These are phyloP conservation scores for Paguma larvata DNA, from an alignment of 2,797 vertebrate species.

Conservation along the genomic window DNA sequence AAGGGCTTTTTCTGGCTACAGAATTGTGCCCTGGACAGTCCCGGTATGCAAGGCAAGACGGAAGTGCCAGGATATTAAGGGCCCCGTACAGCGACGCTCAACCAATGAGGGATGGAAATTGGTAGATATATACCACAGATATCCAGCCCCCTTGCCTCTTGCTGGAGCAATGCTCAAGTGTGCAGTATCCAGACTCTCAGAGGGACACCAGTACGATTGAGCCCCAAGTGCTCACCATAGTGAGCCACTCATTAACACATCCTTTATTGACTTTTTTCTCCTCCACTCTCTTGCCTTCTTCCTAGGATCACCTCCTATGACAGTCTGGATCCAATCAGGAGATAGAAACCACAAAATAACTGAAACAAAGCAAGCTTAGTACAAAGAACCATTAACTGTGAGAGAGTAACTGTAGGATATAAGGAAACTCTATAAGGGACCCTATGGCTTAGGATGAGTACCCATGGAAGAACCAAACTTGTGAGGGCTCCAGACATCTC, in stretches of 20 bases:
- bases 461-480: neutral
- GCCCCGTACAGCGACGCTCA: neutral
- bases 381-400: neutral
- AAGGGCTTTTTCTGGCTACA: neutral
- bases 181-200: neutral
- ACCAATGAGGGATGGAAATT: neutral
- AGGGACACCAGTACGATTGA: neutral
- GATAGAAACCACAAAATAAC: neutral
- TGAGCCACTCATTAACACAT: neutral
- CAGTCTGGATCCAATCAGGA: neutral
- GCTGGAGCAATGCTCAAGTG: neutral
- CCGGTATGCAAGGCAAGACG: neutral
- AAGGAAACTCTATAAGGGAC: neutral
- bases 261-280: neutral
- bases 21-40: neutral
- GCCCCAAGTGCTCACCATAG: neutral
- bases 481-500: neutral
- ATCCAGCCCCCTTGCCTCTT: neutral
- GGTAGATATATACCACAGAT: neutral
- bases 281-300: neutral
- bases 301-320: neutral
- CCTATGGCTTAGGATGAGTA: neutral
- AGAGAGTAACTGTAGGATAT: neutral
- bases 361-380: neutral
- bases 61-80: neutral